Conservation (phyloP, 1,140 invertebrate species). For the Sarcophaga peregrina region DNA sequence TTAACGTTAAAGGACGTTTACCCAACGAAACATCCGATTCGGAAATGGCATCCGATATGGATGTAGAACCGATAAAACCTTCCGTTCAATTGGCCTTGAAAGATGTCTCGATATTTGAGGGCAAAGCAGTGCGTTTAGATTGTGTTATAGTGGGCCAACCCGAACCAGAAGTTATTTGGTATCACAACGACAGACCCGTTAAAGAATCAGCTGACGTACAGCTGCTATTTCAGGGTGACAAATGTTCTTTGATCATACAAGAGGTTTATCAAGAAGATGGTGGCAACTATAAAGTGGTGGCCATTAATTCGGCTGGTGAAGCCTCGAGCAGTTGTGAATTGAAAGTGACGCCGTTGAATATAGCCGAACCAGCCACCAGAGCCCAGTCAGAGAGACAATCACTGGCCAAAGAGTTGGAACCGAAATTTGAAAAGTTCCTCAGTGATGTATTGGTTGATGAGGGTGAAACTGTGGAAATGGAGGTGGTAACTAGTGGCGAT, state of each 20-base stretch:
- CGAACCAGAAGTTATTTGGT: constrained; percentile 90
- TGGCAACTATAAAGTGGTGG: constrained; percentile 83
- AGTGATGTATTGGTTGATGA: constrained; percentile 75
- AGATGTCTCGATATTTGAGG: constrained; percentile 77
- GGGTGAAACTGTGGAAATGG: constrained; percentile 78
- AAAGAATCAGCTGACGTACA: constrained; percentile 85
- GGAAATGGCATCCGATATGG: constrained; percentile 77
- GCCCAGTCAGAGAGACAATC: constrained; percentile 61
- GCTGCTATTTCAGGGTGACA: constrained; percentile 82
- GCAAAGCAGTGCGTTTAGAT: constrained; percentile 77
- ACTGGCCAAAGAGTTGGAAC: constrained; percentile 68
- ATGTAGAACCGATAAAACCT: constrained; percentile 79
- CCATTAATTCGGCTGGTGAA: constrained; percentile 83
- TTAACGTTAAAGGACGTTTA: constrained; percentile 77
- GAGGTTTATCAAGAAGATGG: constrained; percentile 80
- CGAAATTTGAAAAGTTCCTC: constrained; percentile 78
- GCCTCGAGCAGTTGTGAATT: constrained; percentile 79
- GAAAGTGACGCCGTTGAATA: constrained; percentile 66
- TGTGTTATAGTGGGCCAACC: constrained; percentile 87
- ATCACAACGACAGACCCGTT: constrained; percentile 84
- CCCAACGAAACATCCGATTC: constrained; percentile 81
- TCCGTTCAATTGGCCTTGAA: constrained; percentile 78
- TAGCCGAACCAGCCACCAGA: constrained; percentile 58
- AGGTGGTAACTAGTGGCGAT: constrained; percentile 77
- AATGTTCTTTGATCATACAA: constrained; percentile 81